These are phyloP conservation scores for Candidula unifasciata DNA, from an alignment of 2,888 invertebrate genomes.

Conservation along the genomic window DNA sequence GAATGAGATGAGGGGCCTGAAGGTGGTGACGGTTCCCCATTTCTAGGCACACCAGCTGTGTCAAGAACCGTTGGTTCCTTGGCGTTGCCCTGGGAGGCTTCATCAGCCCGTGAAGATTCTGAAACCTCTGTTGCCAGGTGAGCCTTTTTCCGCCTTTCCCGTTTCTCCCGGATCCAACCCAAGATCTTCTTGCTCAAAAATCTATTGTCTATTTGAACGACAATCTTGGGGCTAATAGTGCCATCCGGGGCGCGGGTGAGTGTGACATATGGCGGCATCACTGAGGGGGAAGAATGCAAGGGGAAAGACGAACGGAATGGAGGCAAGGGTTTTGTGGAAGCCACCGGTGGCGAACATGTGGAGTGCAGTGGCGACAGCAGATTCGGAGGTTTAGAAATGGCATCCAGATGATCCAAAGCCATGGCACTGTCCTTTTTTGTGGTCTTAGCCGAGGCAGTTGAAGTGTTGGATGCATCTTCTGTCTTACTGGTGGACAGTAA, in stretches of 20 bases:
- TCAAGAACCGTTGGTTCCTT: conserved; percentile 13
- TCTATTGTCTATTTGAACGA: conserved; percentile 9
- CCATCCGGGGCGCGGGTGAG: conserved; percentile 26
- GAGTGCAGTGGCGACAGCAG: conserved; percentile 13
- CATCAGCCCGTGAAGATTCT: conserved; percentile 17
- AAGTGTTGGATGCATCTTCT: not conserved
- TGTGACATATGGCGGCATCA: conserved; percentile 30
- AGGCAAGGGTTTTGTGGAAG: conserved; percentile 44
- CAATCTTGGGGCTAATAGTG: conserved; percentile 23
- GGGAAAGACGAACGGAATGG: conserved; percentile 42
- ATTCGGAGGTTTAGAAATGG: conserved; percentile 37
- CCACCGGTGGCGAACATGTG: conserved; percentile 5
- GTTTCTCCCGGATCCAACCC: conserved; percentile 18
- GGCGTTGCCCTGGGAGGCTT: not conserved
- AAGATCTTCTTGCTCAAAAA: conserved; percentile 21
- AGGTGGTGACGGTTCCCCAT: not conserved
- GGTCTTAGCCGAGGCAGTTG: not conserved
- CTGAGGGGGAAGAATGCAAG: not conserved
- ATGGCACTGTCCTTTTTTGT: conserved; percentile 28
- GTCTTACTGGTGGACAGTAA: not conserved
- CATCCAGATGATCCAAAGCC: conserved; percentile 34
- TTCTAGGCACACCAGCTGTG: not conserved
- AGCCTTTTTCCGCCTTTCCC: not conserved
- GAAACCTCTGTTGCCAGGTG: not conserved
- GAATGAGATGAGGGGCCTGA: conserved; percentile 16